Percentiles rank a stretch among this genome's conserved stretches.
Evolutionary conservation across 2,797 vertebrate species (phyloP).

Genomic region (Aplochiton taeniatus): DNA sequence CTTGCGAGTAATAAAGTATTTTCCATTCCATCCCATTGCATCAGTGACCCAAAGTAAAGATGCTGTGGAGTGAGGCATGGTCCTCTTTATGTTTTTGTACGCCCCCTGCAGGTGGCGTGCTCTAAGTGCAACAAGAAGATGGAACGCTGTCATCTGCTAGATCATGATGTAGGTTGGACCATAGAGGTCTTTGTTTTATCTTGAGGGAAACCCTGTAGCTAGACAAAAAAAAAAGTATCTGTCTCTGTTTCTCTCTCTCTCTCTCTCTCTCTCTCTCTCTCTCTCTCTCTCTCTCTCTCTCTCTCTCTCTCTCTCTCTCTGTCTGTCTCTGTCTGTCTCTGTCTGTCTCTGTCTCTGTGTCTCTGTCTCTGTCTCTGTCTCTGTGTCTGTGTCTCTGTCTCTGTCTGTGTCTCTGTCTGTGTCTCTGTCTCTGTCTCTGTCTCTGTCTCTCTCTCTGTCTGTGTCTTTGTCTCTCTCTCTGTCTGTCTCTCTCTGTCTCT

Average conservation of each 20-base stretch:
- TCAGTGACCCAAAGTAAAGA: no score
- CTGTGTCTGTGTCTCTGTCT: no score
- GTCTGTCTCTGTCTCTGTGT: no score
- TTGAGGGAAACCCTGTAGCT: not conserved
- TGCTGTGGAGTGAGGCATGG: no score
- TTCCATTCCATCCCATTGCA: no score
- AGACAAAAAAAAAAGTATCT: no score
- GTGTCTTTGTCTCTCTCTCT: not conserved
- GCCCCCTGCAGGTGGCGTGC: slow-evolving; percentile 67
- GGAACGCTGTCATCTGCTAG: slow-evolving; percentile 55
- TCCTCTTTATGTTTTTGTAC: not conserved
- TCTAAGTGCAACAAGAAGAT: slow-evolving; percentile 64
- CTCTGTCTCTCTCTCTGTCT: slow-evolving; percentile 16
- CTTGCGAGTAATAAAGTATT: no score
- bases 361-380: no score
- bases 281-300: not conserved
- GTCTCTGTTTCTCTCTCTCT: not conserved
- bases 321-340: no score
- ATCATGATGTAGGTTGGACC: slow-evolving; percentile 63
- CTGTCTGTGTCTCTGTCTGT: no score
- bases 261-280: not conserved
- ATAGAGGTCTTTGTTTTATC: not conserved
- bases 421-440: no score
- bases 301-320: no score
- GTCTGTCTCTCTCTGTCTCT: not conserved